A percentile compares a stretch with the other conserved stretches of the same genome.
Evolutionary conservation across 2,113 vertebrate species (phyloP).

Genomic region (Colistium nudipinnis): DNA sequence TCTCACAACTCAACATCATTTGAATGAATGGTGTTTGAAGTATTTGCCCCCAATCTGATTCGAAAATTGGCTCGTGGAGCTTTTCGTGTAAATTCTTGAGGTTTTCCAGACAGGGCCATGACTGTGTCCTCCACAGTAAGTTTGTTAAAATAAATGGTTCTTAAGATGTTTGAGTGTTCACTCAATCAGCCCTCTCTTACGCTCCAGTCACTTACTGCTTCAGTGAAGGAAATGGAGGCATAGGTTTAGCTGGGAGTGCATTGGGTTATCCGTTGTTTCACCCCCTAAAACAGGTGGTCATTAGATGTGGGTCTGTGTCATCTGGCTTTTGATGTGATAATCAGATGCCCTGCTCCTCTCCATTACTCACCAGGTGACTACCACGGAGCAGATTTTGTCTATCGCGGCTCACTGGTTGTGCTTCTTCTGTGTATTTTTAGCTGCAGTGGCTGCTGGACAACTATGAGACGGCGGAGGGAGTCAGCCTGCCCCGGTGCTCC

Average conservation of each 20-base stretch:
- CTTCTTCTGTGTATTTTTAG: conserved; percentile 76
- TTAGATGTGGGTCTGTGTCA: conserved; percentile 7
- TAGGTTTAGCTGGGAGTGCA: background rate
- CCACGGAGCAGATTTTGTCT: conserved; percentile 20
- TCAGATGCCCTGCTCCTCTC: conserved; percentile 35
- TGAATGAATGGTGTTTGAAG: conserved; percentile 16
- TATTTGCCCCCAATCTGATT: conserved; percentile 11
- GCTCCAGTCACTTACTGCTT: conserved; percentile 3
- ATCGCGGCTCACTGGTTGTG: conserved; percentile 35
- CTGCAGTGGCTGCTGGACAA: conserved; percentile 98
- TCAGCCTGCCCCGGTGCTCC: conserved; percentile 94
- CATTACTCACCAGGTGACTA: conserved; percentile 33
- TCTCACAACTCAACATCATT: conserved; percentile 7
- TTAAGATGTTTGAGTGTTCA: conserved; percentile 38
- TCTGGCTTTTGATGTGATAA: conserved; percentile 55
- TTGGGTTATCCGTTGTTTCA: conserved; percentile 29
- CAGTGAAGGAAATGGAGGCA: conserved; percentile 1
- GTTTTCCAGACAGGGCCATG: background rate
- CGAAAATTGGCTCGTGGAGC: background rate
- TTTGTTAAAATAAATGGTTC: conserved; percentile 1
- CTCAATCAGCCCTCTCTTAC: conserved; percentile 24
- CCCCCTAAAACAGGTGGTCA: conserved; percentile 17
- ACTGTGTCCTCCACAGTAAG: background rate
- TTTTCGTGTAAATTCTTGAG: background rate
- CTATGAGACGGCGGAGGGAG: conserved; percentile 95